These are phyloP conservation scores for Hoplodrina ambigua DNA, from an alignment of 2,888 invertebrate species.

Conservation along the genomic window DNA sequence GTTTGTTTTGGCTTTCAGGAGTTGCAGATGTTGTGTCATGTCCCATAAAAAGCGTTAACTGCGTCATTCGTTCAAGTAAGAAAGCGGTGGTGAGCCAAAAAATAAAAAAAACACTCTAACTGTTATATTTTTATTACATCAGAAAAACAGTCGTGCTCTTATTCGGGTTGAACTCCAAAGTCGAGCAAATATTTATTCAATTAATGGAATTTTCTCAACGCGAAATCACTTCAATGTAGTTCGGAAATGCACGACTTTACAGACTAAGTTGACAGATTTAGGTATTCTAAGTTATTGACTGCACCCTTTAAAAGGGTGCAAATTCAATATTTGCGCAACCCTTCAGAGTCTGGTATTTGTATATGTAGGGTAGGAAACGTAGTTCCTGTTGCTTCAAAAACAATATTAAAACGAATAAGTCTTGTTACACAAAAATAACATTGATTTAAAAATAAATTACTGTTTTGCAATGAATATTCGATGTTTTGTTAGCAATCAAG, in stretches of 20 bases:
- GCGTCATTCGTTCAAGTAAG: no score
- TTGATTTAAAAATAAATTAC: slow-evolving; percentile 3
- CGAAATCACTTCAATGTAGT: neutral
- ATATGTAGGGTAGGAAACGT: neutral
- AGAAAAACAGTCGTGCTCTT: neutral
- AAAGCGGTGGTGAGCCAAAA: no score
- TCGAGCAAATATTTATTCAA: neutral
- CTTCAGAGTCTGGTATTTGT: neutral
- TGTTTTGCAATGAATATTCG: slow-evolving; percentile 4
- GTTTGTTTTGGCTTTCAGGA: no score
- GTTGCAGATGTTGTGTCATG: no score
- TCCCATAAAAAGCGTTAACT: no score
- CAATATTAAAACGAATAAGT: neutral
- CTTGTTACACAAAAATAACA: neutral
- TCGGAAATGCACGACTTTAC: slow-evolving; percentile 22
- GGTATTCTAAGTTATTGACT: neutral
- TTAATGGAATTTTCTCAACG: slow-evolving; percentile 6
- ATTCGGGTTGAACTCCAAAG: neutral
- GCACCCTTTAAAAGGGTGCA: neutral
- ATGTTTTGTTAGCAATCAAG: slow-evolving; percentile 5
- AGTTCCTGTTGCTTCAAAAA: no score
- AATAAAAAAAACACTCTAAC: no score
- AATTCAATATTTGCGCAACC: neutral
- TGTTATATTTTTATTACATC: neutral
- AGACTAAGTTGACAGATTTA: slow-evolving; percentile 27